Evolutionary conservation across 2,797 vertebrate genomes (phyloP), one percentile per base, ranked within the genome.

Genomic region (Discoglossus pictus): DNA sequence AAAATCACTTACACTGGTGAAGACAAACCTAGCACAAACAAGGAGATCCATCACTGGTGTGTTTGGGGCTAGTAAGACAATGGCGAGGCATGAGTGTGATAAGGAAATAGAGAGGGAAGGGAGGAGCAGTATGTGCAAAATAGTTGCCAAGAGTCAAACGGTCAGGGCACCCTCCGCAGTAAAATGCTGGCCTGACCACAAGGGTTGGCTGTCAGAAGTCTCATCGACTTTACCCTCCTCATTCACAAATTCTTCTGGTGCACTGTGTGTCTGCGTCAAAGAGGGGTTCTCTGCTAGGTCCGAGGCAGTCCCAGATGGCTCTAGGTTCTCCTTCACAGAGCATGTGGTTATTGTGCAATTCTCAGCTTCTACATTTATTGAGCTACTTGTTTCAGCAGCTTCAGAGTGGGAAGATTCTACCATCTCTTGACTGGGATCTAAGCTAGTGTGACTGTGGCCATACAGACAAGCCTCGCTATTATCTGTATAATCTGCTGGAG

Each of bases 91-190:
- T 13, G 13, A 18, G 40, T 23, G 21, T 39, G 55, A 25, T 13
- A 56, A 48, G n/a, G 38, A 58, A 59, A 25, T 42, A 39, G 47
- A 58, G 46, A 47, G 44, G 38, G 27, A 17, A 56, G 48, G 35
- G 38, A 47, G 42, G 43, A 64, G 52, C n/a, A 27, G 46, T 46
- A 42, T 71, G 91, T 93, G 91, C 91, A 93, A 93, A 92, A 90
- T 77, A 83, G 88, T 82, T 88, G 87, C 87, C 79, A 80, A 78
- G 77, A 31, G 72, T 94, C 89, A 79, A 82, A 86, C 78, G 63
- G 87, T 79, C 61, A 86, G 84, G 64, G 86, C 65, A 9, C 78
- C 82, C 27, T 85, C 85, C 61, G 69, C 73, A 67, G 81, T 77
- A 1, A 80, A 50, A 16, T 68, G 39, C 18, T 83, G 84, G 55